Conservation (phyloP, 2,888 invertebrate genomes). For the Andrena dorsata region DNA sequence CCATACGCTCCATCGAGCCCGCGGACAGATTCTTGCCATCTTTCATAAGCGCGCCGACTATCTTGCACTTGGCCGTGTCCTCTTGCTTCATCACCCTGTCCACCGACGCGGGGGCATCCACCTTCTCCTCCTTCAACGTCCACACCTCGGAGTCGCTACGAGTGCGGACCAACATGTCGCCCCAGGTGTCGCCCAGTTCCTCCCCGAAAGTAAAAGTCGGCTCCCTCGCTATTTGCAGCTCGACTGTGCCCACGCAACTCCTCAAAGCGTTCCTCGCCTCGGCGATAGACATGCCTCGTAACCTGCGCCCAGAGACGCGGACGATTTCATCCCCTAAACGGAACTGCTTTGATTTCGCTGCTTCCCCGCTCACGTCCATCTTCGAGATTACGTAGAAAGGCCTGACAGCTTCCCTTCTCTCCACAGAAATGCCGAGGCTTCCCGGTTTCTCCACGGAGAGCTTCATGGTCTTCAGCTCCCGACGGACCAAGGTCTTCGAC, state of each 20-base stretch:
- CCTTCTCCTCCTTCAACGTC: slow-evolving; percentile 66
- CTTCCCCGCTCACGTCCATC: slow-evolving; percentile 77
- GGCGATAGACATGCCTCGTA: slow-evolving; percentile 84
- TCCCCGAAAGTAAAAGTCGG: slow-evolving; percentile 74
- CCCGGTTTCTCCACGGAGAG: slow-evolving; percentile 71
- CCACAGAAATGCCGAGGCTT: slow-evolving; percentile 77
- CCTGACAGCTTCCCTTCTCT: slow-evolving; percentile 78
- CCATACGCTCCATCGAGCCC: slow-evolving; percentile 46
- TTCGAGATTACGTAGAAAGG: slow-evolving; percentile 79
- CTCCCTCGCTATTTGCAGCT: slow-evolving; percentile 81
- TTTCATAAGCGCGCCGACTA: slow-evolving; percentile 74
- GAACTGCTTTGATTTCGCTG: slow-evolving; percentile 84
- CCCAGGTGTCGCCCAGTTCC: slow-evolving; percentile 78
- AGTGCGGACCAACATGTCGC: slow-evolving; percentile 70
- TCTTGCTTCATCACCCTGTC: not conserved
- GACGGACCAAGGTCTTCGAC: slow-evolving; percentile 69
- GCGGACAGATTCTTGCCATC: slow-evolving; percentile 73
- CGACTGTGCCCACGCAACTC: slow-evolving; percentile 77
- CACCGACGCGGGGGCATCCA: not conserved
- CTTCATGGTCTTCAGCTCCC: slow-evolving; percentile 80
- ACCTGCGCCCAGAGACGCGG: slow-evolving; percentile 86
- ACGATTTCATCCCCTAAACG: slow-evolving; percentile 87
- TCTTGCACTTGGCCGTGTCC: slow-evolving; percentile 58
- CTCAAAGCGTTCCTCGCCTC: slow-evolving; percentile 79
- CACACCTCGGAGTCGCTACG: slow-evolving; percentile 79